Evolutionary conservation across 2,888 invertebrate genomes (phyloP), one percentile per base, ranked within the genome.

Genomic region (Amphipoea lucens): DNA sequence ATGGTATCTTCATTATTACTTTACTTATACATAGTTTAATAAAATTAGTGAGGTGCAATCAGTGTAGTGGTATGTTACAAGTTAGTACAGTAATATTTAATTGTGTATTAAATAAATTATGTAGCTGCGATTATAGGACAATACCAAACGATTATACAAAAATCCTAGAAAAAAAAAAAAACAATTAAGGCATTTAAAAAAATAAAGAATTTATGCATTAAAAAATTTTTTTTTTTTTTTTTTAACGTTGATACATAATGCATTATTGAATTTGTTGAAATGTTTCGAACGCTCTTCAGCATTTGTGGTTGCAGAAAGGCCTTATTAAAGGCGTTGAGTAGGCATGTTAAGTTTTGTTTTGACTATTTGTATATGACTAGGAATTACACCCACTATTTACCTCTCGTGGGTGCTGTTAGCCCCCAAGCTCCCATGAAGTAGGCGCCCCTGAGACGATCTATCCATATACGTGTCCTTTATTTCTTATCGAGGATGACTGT

Each of bases 1-100:
- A 81, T 63, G 11, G 42, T 76, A 40, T 45, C 29, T 65, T 23
- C 23, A 17, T 72, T 68, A 60, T 54, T 70, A 69, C 67, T 71
- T 29, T 72, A 66, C 17, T 78, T 76, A 65, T 36, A 36, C 36
- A 40, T 40, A 40, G 40, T 40, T 40, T 40, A 40, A 36, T 36
- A 36, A 36, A 36, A 73, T 69, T 78, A 36, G 54, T 74, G 36
- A 60, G 29, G 20, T 68, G 40, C 63, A 68, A 81, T 74, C 63
- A 57, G 68, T 78, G n/a, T 2, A 72, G 76, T 84, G 60, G 14
- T 51, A 60, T 54, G 0, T 51, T 48, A 5, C 23, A 60, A 40
- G 57, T 60, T 54, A 20, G 48, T 60, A 48, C 0, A 74, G 20
- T 51, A 62, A 36, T 51, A 12, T 14, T 20, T 48, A 17, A 29